Evolutionary conservation across 2,113 vertebrate species (phyloP).

Genomic region (Dicentrarchus labrax): DNA sequence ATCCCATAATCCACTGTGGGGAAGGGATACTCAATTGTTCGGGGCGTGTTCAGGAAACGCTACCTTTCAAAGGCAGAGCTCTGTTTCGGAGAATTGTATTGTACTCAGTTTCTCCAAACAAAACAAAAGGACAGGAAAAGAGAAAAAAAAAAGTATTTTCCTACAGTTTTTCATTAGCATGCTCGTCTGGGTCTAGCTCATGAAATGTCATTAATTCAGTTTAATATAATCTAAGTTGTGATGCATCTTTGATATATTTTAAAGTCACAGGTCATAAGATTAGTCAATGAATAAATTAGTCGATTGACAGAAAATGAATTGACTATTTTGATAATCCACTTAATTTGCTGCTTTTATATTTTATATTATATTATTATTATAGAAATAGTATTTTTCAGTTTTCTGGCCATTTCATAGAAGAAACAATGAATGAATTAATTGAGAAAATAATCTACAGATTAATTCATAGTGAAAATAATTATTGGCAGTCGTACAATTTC

Average conservation of each 20-base stretch:
- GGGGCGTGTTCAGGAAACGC: neutral
- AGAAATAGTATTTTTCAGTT: neutral
- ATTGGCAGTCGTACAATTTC: neutral
- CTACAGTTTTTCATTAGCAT: neutral
- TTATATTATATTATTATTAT: neutral
- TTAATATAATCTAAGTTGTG: too few relatives aligned
- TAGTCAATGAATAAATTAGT: too few relatives aligned
- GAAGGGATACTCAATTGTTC: neutral
- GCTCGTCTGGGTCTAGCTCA: too few relatives aligned
- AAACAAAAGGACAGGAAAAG: too few relatives aligned
- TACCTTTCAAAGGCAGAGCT: neutral
- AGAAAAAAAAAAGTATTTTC: too few relatives aligned
- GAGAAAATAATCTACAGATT: neutral
- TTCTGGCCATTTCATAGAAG: neutral
- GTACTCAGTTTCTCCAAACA: too few relatives aligned
- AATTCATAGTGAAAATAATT: neutral
- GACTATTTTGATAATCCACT: too few relatives aligned
- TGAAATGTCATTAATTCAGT: too few relatives aligned
- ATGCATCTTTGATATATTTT: neutral
- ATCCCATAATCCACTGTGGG: neutral
- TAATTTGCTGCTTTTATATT: neutral
- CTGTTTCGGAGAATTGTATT: too few relatives aligned
- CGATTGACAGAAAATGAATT: too few relatives aligned
- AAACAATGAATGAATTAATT: neutral
- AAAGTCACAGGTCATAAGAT: too few relatives aligned